Conservation (phyloP, 2,113 vertebrate species). For the Limanda limanda region DNA sequence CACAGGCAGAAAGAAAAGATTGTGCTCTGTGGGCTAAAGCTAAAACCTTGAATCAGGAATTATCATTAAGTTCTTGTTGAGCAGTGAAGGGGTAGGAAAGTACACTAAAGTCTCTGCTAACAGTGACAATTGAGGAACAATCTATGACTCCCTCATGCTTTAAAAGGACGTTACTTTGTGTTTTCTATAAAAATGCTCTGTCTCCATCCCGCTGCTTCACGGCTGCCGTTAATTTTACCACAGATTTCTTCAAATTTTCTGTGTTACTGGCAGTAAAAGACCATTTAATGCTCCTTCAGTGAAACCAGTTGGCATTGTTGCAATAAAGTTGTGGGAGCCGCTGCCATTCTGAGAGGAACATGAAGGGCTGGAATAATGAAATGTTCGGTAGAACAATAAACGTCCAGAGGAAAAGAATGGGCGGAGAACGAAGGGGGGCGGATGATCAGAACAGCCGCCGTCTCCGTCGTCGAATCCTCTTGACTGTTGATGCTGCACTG, state of each 20-base stretch:
- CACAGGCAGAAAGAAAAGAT: no score
- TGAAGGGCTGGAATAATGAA: constrained; percentile 18
- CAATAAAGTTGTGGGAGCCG: not conserved
- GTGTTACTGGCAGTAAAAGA: not conserved
- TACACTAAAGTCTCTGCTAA: no score
- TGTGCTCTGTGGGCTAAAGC: no score
- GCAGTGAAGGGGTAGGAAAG: no score
- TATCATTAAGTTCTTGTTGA: no score
- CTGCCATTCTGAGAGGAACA: not conserved
- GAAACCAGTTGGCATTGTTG: not conserved
- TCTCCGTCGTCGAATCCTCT: not conserved
- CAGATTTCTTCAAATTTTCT: not conserved
- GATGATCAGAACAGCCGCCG: constrained; percentile 3
- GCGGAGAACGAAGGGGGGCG: not conserved
- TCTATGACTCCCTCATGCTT: no score
- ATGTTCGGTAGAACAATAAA: constrained; percentile 39
- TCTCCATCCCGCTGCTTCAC: not conserved
- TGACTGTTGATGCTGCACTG: not conserved
- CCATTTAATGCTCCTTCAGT: not conserved
- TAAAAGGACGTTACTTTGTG: no score
- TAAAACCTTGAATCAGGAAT: no score
- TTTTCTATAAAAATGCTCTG: not conserved
- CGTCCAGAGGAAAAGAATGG: not conserved
- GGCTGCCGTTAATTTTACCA: not conserved
- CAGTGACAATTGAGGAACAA: no score